Evolutionary conservation across 2,797 vertebrate species (phyloP), one percentile per base, ranked within the genome.

Genomic region (Furcifer pardalis): DNA sequence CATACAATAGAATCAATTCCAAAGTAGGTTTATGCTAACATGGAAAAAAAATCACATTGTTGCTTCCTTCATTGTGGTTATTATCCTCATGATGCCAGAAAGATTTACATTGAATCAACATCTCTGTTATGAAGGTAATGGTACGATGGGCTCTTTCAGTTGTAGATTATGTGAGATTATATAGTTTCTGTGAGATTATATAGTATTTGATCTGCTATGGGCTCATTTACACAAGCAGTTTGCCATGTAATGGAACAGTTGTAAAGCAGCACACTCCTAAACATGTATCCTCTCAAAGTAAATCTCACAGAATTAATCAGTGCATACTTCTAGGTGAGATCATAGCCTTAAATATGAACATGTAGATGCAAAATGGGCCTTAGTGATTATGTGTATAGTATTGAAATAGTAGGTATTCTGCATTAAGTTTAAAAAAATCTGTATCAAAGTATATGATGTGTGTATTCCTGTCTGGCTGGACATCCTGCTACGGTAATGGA

Each of bases 341-440:
- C 23, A 37, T 27, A 83, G 10, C 5, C 25, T 17, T 59, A 56
- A 17, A 62, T 25, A 49, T 79, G 25, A 68, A 73, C 5, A 56
- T 80, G 44, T 19, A 63, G 15, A 42, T 63, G 35, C 52, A 32
- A 52, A 80, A 21, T 80, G 37, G 7, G 4, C 21, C 3, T 9
- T 77, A 10, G 2, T 63, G 25, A 68, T 42, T 72, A 60, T 74
- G 32, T 52, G 32, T 75, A 76, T 13, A 9, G 25, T 75, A 72
- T 78, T 17, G 42, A 59, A 49, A 19, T 44, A 62, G 25, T 25
- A 32, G 40, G 19, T 30, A 30, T 44, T 66, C 9, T 79, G 30
- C 12, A 59, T 66, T 66, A 56, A 75, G 68, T n/a, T n/a, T n/a
- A n/a, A n/a, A n/a, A 73, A 65, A 73, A 84, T 40, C 37, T 46